Evolutionary conservation across 2,888 invertebrate genomes (phyloP).

Genomic region (Stenolophus ochropezus): DNA sequence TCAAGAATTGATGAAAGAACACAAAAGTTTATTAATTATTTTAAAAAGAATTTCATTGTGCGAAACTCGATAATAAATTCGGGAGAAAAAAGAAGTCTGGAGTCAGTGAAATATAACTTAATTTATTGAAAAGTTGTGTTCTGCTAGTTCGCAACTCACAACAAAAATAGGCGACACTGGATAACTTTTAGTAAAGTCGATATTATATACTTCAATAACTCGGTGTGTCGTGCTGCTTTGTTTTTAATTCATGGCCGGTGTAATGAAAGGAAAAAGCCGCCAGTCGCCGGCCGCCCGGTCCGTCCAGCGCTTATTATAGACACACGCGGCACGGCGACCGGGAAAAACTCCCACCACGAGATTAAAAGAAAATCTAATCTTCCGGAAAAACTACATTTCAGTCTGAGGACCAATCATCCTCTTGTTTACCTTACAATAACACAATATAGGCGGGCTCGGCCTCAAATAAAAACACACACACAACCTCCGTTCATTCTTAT

Average conservation of each 20-base stretch:
- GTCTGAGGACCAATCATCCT: constrained; percentile 45
- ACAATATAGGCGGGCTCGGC: constrained; percentile 6
- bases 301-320: neutral
- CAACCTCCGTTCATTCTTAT: too few relatives aligned
- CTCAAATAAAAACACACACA: neutral
- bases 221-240: neutral
- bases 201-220: constrained; percentile 35
- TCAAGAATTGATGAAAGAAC: neutral
- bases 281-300: too few relatives aligned
- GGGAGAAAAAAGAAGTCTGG: neutral
- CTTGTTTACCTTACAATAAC: constrained; percentile 47
- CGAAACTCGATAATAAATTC: neutral
- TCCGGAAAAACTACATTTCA: constrained; percentile 43
- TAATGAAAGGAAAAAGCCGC: constrained; percentile 24
- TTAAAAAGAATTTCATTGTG: neutral
- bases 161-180: neutral
- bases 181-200: constrained; percentile 38
- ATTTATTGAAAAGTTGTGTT: constrained; percentile 33
- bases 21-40: neutral
- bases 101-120: constrained; percentile 28
- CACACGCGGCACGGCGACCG: neutral
- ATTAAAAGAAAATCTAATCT: constrained; percentile 57
- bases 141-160: neutral
- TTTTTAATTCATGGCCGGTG: neutral
- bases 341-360: constrained; percentile 10